Evolutionary conservation across 2,888 invertebrate genomes (phyloP), one percentile per base, ranked within the genome.

Genomic region (Apodemia hepburni): DNA sequence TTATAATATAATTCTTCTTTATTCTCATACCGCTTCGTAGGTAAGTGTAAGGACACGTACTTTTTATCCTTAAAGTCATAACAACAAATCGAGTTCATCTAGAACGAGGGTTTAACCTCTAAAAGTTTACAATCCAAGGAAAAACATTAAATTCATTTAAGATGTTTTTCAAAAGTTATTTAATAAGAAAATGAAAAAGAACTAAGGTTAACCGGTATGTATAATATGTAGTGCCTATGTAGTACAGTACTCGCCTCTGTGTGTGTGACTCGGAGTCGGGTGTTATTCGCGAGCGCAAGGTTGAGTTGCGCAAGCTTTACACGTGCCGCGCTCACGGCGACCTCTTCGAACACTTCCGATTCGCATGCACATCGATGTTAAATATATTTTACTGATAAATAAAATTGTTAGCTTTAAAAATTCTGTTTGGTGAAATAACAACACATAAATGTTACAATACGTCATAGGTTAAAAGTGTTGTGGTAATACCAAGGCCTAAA

Each of bases 341-440:
- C 88, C 89, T 89, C 84, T 81, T 77, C 71, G 70, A 81, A 79
- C 81, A 87, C 90, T 89, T 90, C 90, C 90, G 90, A 91, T 88
- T 88, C 82, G 87, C 87, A 84, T 82, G 84, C 83, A 81, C 83
- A 81, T 77, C 80, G 72, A 75, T 76, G 54, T 54, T 54, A 54
- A 54, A 54, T 54, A 51, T 49, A 22, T 54, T 54, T 54, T 54
- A 27, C 54, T 27, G 54, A 54, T 54, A 54, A 54, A 49, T 18
- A 35, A 9, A 12, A 11, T 60, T 47, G 49, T 51, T 18, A 18
- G 33, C 11, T 35, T 51, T 33, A 15, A 51, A 51, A 51, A 51
- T 51, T 12, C 22, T 22, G 51, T 35, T 59, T 12, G 3, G 38
- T 38, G 38, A 38, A 38, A 38, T 38, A 12, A 12, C 12, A 38